Conservation (phyloP, 1,140 invertebrate species). For the Atta texana region DNA sequence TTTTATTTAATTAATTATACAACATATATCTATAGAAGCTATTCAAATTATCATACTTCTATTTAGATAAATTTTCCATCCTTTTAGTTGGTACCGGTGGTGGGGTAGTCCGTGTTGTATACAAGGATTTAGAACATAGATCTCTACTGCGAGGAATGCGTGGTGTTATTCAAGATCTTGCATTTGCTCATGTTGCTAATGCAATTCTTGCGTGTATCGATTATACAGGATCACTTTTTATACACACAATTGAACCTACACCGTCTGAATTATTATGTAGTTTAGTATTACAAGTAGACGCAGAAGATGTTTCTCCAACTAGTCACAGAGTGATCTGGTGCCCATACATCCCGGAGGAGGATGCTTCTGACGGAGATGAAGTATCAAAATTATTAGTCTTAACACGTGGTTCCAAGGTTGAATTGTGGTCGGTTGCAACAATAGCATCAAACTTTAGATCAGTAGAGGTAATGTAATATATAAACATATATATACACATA, state of each 20-base stretch:
- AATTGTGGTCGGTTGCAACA: conserved; percentile 82
- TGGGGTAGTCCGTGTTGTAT: conserved; percentile 94
- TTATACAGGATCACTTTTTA: conserved; percentile 92
- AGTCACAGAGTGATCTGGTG: conserved; percentile 94
- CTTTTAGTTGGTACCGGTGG: conserved; percentile 88
- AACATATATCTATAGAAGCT: background rate
- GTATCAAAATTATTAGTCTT: conserved; percentile 93
- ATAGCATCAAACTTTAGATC: conserved; percentile 78
- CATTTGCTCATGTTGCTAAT: conserved; percentile 94
- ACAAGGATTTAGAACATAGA: conserved; percentile 91
- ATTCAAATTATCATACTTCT: background rate
- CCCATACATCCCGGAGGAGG: conserved; percentile 93
- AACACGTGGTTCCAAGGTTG: conserved; percentile 92
- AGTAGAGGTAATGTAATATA: conserved; percentile 74
- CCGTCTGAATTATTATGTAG: conserved; percentile 87
- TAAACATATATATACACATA: too few relatives aligned
- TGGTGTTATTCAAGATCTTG: conserved; percentile 94
- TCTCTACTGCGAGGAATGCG: conserved; percentile 94
- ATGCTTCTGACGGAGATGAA: conserved; percentile 88
- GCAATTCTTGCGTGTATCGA: conserved; percentile 95
- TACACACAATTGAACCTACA: conserved; percentile 92
- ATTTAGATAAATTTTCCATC: conserved; percentile 33
- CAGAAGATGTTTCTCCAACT: conserved; percentile 78
- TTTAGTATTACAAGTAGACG: conserved; percentile 86
- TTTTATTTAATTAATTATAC: background rate